Evolutionary conservation across 2,888 invertebrate genomes (phyloP).

Genomic region (Cyaniris semiargus): DNA sequence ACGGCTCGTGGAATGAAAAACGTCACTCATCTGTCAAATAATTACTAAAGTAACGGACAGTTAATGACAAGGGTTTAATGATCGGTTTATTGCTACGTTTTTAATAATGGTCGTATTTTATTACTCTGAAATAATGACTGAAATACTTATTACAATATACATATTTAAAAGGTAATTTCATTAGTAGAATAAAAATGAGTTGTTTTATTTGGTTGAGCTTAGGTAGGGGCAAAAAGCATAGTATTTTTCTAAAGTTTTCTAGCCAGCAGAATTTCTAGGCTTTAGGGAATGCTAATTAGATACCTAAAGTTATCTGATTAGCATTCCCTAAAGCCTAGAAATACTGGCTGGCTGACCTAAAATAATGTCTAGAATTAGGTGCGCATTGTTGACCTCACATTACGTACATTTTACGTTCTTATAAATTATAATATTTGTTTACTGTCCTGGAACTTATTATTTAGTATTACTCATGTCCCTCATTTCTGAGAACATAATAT

Average conservation of each 20-base stretch:
- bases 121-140: background rate
- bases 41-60: slow-evolving; percentile 18
- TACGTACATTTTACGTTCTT: too few species aligned
- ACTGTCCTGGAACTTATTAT: too few species aligned
- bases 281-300: too few species aligned
- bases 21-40: slow-evolving; percentile 20
- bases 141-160: background rate
- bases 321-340: too few species aligned
- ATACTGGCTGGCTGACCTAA: too few species aligned
- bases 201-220: background rate
- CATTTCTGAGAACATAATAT: background rate
- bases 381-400: too few species aligned
- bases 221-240: background rate
- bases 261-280: too few species aligned
- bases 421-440: too few species aligned
- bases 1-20: background rate
- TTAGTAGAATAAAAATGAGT: background rate
- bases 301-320: too few species aligned
- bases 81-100: background rate
- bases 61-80: slow-evolving; percentile 29
- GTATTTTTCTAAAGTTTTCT: too few species aligned
- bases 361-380: too few species aligned
- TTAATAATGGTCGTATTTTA: background rate
- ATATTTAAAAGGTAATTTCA: background rate
- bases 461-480: background rate